A percentile compares a stretch with the other conserved stretches of the same genome.
phyloP scores from a whole-genome alignment of 2,888 invertebrate species.

The Argynnis bischoffii region DNA sequence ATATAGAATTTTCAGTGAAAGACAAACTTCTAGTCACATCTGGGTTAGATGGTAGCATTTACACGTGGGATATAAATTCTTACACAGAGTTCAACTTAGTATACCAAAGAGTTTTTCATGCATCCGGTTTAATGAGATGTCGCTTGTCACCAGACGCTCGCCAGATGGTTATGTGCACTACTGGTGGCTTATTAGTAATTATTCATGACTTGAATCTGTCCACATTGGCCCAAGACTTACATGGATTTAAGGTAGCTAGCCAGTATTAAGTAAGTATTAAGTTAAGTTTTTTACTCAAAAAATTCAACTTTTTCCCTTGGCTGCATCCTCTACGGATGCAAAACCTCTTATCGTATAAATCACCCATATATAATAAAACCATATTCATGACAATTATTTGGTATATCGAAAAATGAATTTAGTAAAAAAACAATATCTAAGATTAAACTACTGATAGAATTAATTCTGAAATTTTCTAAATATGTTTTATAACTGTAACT shows the following conservation, averaged over 20 bases:
- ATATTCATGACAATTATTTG: too few relatives aligned
- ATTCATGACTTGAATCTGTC: constrained; percentile 93
- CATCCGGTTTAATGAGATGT: constrained; percentile 93
- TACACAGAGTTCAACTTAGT: constrained; percentile 89
- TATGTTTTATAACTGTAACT: too few relatives aligned
- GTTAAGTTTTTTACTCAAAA: too few relatives aligned
- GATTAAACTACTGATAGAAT: too few relatives aligned
- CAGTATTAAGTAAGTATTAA: too few relatives aligned
- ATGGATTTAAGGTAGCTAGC: constrained; percentile 88
- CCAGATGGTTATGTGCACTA: constrained; percentile 95
- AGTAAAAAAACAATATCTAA: too few relatives aligned
- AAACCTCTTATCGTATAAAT: too few relatives aligned
- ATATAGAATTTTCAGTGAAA: constrained; percentile 94
- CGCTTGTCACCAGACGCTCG: constrained; percentile 92
- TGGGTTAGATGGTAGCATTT: constrained; percentile 96
- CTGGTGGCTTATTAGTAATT: constrained; percentile 93
- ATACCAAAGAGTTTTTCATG: constrained; percentile 92
- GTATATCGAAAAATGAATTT: too few relatives aligned
- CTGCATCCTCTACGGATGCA: too few relatives aligned
- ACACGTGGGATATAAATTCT: constrained; percentile 96
- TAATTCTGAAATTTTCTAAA: too few relatives aligned
- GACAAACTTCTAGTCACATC: constrained; percentile 94
- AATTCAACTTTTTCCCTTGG: too few relatives aligned
- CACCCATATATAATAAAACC: too few relatives aligned
- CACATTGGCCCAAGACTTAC: constrained; percentile 89